phyloP scores from a whole-genome alignment of 2,113 vertebrate genomes.

The Pluvialis apricaria region DNA sequence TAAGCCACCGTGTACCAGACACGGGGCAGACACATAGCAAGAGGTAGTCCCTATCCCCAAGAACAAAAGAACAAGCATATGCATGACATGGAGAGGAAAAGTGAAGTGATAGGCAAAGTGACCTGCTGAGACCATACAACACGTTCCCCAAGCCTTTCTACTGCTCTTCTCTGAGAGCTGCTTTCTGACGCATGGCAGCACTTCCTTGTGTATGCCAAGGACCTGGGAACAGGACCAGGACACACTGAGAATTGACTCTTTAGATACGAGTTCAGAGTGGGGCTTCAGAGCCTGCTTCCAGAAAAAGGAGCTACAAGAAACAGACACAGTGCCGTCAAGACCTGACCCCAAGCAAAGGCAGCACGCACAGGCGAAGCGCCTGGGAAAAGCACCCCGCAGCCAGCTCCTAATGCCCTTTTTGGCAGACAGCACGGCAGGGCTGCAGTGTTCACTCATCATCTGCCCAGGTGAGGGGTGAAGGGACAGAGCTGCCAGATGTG shows the following conservation, averaged over 20 bases:
- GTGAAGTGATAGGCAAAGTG: background rate
- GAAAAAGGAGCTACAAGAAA: background rate
- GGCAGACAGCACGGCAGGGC: background rate
- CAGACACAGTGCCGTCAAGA: background rate
- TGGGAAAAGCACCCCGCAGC: background rate
- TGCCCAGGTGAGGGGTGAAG: background rate
- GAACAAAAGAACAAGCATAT: background rate
- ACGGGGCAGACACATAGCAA: background rate
- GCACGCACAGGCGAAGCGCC: accelerated
- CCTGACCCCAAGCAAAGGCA: background rate
- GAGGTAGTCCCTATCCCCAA: background rate
- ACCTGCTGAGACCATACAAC: background rate
- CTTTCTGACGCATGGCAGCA: background rate
- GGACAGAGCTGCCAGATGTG: background rate
- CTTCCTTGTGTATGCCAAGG: background rate
- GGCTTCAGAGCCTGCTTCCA: background rate
- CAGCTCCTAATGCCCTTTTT: background rate
- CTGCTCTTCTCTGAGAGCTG: background rate
- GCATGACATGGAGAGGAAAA: background rate
- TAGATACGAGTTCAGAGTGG: background rate
- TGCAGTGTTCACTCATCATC: background rate
- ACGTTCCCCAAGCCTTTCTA: background rate
- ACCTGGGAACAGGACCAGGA: background rate
- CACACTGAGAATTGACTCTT: background rate
- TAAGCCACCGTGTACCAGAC: background rate